Evolutionary conservation across 92 coral and sea anemone species (phyloP).

Genomic region (Parazoanthus darwini): DNA sequence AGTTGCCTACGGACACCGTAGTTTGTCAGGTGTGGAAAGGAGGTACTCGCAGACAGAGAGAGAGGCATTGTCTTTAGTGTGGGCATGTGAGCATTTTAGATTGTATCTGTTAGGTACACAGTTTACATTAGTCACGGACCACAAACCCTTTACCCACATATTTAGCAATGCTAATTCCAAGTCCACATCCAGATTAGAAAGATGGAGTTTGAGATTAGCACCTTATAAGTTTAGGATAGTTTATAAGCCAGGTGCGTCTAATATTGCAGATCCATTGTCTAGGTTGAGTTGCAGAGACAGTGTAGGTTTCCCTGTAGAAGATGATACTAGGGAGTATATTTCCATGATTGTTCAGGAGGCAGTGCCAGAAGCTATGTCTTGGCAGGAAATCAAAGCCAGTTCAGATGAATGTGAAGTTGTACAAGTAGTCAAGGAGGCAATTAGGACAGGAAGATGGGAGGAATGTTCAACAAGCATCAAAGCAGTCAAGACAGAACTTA

Average conservation of each 20-base stretch:
- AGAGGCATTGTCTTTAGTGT: conserved; percentile 1
- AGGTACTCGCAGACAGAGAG: conserved; percentile 28
- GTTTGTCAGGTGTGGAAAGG: conserved; percentile 20
- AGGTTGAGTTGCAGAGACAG: neutral
- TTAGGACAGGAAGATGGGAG: conserved; percentile 2
- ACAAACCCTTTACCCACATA: neutral
- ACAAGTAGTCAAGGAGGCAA: neutral
- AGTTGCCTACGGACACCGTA: conserved; percentile 27
- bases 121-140: conserved; percentile 10
- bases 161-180: conserved; percentile 8
- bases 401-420: neutral
- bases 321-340: neutral
- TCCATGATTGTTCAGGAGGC: conserved; percentile 1
- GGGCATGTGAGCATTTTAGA: conserved; percentile 23
- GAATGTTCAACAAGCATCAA: neutral
- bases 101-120: conserved; percentile 16
- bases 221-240: neutral
- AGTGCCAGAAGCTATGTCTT: neutral
- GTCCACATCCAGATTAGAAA: neutral
- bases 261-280: neutral
- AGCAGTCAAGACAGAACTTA: neutral
- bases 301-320: neutral
- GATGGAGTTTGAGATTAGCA: neutral
- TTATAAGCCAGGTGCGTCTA: neutral
- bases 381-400: conserved; percentile 2